A percentile compares a stretch with the other conserved stretches of the same genome.
Evolutionary conservation across 2,888 invertebrate species (phyloP).

Genomic region (Apantesis nais): DNA sequence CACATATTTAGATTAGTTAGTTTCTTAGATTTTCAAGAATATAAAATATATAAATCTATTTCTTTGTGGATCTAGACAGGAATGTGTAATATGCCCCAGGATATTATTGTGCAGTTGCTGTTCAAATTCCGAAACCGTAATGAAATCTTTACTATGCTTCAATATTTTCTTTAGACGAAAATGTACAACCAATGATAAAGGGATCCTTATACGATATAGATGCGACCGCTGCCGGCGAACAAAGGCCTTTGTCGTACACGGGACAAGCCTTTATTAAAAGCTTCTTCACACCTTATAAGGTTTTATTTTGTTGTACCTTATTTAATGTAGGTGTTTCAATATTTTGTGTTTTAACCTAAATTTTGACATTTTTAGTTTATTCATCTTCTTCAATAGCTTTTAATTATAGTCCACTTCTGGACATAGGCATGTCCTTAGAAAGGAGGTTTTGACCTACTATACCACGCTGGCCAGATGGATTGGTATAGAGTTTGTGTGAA

Average conservation of each 20-base stretch:
- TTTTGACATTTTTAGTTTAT: background rate
- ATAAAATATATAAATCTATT: too few relatives aligned
- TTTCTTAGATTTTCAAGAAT: too few relatives aligned
- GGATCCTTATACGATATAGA: conserved; percentile 52
- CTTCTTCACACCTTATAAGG: conserved; percentile 63
- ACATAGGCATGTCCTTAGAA: too few relatives aligned
- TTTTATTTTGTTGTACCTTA: conserved; percentile 57
- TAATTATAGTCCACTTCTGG: too few relatives aligned
- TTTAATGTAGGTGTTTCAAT: conserved; percentile 31
- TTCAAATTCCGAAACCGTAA: conserved; percentile 6
- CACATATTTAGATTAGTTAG: too few relatives aligned
- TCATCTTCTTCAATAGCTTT: too few relatives aligned
- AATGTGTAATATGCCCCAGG: background rate
- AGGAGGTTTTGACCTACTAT: too few relatives aligned
- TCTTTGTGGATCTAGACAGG: background rate
- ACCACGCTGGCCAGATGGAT: too few relatives aligned
- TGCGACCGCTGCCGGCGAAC: conserved; percentile 55
- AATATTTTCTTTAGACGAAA: conserved; percentile 48
- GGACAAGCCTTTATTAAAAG: conserved; percentile 70
- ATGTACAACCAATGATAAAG: conserved; percentile 55
- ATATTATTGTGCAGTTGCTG: background rate
- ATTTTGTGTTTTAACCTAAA: background rate
- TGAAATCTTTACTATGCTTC: conserved; percentile 20
- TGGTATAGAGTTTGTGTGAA: too few relatives aligned
- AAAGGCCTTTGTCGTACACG: conserved; percentile 65